These are phyloP conservation scores for Acrobasis repandana DNA, from an alignment of 2,888 invertebrate genomes.

Conservation along the genomic window DNA sequence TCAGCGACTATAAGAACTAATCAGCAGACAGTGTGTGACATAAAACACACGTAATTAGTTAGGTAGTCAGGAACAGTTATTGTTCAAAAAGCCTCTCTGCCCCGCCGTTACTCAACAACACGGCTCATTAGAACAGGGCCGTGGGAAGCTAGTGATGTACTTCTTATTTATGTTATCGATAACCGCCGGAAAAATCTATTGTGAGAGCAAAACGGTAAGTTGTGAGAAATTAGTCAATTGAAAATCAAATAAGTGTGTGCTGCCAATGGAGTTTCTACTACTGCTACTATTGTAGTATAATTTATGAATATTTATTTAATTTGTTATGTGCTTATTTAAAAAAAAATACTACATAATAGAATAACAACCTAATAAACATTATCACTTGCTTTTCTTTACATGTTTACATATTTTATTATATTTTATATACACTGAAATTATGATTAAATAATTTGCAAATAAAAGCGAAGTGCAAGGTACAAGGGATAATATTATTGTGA, in stretches of 20 bases:
- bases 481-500: no score
- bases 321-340: no score
- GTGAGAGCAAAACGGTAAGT: not conserved
- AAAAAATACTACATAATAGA: no score
- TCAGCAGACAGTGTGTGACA: slow-evolving; percentile 21
- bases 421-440: no score
- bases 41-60: slow-evolving; percentile 48
- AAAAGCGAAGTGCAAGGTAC: no score
- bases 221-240: not conserved
- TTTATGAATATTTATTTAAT: no score
- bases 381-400: no score
- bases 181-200: slow-evolving; percentile 10
- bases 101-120: slow-evolving; percentile 71
- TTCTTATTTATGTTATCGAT: slow-evolving; percentile 26
- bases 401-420: no score
- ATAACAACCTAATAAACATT: no score
- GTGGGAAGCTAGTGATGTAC: slow-evolving; percentile 70
- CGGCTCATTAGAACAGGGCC: slow-evolving; percentile 78
- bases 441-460: no score
- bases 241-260: not conserved
- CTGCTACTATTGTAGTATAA: no score
- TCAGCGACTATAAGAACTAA: slow-evolving; percentile 34
- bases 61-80: slow-evolving; percentile 51
- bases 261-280: not conserved
- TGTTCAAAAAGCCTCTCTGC: slow-evolving; percentile 52